Evolutionary conservation across 2,797 vertebrate species (phyloP).

Genomic region (Pangasius djambal): DNA sequence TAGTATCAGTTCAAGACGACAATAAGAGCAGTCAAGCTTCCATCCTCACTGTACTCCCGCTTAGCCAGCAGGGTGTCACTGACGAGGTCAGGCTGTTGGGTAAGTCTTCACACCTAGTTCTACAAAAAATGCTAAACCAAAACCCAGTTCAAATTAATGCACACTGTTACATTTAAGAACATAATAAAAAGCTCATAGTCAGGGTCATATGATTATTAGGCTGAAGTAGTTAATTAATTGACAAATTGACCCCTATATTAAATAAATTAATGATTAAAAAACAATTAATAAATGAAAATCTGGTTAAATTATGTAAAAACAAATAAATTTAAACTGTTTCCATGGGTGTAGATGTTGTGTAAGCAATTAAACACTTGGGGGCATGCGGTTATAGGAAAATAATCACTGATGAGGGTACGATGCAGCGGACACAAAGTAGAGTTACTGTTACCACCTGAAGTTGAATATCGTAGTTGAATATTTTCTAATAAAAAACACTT

Average conservation of each 20-base stretch:
- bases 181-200: too few species aligned
- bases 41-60: not conserved
- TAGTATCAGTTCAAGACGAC: conserved; percentile 20
- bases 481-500: not conserved
- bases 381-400: not conserved
- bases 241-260: not conserved
- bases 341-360: not conserved
- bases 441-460: not conserved
- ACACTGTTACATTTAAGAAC: not conserved
- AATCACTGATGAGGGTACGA: not conserved
- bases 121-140: not conserved
- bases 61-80: not conserved
- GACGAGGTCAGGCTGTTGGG: not conserved
- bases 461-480: not conserved
- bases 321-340: not conserved
- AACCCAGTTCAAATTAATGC: not conserved
- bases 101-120: not conserved
- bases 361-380: not conserved
- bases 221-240: not conserved
- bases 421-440: not conserved
- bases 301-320: not conserved
- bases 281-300: not conserved
- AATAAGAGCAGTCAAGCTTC: conserved; percentile 41
- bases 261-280: not conserved
- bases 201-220: not conserved